Evolutionary conservation across 1,140 invertebrate genomes (phyloP).

Genomic region (Polypedilum vanderplanki): DNA sequence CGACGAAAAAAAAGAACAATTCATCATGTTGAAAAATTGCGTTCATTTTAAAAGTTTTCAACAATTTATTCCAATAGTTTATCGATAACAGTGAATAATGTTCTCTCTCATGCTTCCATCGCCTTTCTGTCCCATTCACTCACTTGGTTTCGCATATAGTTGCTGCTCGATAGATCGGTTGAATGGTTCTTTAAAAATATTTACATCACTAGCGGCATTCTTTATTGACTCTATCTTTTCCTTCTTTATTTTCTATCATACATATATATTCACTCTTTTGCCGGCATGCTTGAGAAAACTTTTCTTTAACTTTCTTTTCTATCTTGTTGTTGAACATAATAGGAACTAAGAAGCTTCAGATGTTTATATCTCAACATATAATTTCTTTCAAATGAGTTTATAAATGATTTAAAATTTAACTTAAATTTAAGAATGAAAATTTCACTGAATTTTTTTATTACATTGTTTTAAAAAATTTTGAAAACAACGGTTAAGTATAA

Average conservation of each 20-base stretch:
- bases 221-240: neutral
- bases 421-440: too few relatives aligned
- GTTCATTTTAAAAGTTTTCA: constrained; percentile 19
- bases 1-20: neutral
- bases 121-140: neutral
- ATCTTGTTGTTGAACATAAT: neutral
- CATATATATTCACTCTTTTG: neutral
- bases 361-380: neutral
- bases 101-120: neutral
- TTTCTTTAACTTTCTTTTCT: neutral
- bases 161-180: neutral
- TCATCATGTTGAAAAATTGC: constrained; percentile 18
- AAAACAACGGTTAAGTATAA: too few relatives aligned
- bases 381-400: too few relatives aligned
- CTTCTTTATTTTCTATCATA: neutral
- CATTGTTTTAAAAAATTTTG: too few relatives aligned
- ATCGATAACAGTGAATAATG: constrained; percentile 13
- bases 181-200: neutral
- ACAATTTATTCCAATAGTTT: constrained; percentile 19
- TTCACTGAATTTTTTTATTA: too few relatives aligned
- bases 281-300: neutral
- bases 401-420: too few relatives aligned
- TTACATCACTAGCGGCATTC: neutral
- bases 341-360: neutral
- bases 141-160: neutral